phyloP scores from a whole-genome alignment of 2,797 vertebrate genomes.

The Crenuchus spilurus region DNA sequence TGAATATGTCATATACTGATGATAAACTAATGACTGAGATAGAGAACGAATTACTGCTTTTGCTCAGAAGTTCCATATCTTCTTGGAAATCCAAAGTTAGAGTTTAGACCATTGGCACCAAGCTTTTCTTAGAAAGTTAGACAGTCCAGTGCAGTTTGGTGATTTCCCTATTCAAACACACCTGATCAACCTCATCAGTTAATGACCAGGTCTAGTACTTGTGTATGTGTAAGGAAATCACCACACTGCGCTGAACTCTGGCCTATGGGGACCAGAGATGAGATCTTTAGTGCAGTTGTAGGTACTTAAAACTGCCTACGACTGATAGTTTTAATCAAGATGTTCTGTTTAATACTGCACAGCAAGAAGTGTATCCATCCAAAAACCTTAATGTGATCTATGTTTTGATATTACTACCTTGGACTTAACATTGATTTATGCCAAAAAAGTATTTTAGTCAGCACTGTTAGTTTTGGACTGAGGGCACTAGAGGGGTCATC shows the following conservation, averaged over 20 bases:
- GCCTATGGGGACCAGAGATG: background rate
- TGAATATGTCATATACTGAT: background rate
- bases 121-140: background rate
- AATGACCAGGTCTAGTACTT: background rate
- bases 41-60: background rate
- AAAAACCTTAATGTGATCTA: too few relatives aligned
- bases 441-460: too few relatives aligned
- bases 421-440: too few relatives aligned
- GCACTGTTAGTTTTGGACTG: too few relatives aligned
- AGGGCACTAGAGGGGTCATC: too few relatives aligned
- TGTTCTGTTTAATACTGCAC: too few relatives aligned
- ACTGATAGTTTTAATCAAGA: too few relatives aligned
- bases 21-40: background rate
- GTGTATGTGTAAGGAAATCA: background rate
- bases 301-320: too few relatives aligned
- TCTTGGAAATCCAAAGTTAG: background rate
- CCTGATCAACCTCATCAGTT: background rate
- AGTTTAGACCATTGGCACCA: background rate
- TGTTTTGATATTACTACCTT: too few relatives aligned
- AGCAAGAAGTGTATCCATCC: too few relatives aligned
- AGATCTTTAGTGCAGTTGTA: too few relatives aligned
- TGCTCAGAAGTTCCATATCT: background rate
- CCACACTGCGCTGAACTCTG: too few relatives aligned
- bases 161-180: slow-evolving; percentile 4
- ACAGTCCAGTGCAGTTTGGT: background rate